Evolutionary conservation across 1,140 invertebrate species (phyloP).

Genomic region (Temnothorax curvispinosus): DNA sequence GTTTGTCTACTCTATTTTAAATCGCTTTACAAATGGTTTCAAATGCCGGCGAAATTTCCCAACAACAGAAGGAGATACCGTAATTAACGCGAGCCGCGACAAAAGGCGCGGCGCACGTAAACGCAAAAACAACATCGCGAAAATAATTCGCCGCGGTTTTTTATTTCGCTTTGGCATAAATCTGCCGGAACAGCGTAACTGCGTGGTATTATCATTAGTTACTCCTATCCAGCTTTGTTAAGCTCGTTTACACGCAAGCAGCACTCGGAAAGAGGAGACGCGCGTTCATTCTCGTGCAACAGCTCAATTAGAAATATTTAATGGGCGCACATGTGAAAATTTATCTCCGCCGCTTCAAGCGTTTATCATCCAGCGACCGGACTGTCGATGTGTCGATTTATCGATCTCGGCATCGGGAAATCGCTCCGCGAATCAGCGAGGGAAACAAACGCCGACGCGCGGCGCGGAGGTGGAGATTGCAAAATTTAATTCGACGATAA

Average conservation of each 20-base stretch:
- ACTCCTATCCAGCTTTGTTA: conserved; percentile 57
- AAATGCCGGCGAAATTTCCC: conserved; percentile 49
- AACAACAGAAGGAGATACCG: conserved; percentile 55
- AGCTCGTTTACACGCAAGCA: conserved; percentile 56
- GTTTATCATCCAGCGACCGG: neutral
- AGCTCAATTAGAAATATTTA: conserved; percentile 62
- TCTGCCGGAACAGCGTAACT: conserved; percentile 54
- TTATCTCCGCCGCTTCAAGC: conserved; percentile 11
- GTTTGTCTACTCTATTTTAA: conserved; percentile 45
- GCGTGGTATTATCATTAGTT: conserved; percentile 59
- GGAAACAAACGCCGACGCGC: conserved; percentile 1
- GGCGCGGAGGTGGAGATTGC: neutral
- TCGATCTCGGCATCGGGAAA: conserved; percentile 39
- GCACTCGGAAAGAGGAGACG: conserved; percentile 27
- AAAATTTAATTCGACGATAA: conserved; percentile 56
- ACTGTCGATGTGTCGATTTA: conserved; percentile 5
- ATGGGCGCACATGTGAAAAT: conserved; percentile 46
- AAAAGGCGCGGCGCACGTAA: conserved; percentile 46
- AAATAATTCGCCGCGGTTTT: conserved; percentile 51
- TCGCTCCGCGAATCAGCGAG: conserved; percentile 24
- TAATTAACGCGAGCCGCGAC: conserved; percentile 50
- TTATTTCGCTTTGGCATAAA: conserved; percentile 50
- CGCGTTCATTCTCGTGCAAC: conserved; percentile 39
- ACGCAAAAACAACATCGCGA: conserved; percentile 44
- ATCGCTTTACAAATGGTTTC: conserved; percentile 40